These are phyloP conservation scores for Sciurus carolinensis DNA, from an alignment of 2,797 vertebrate genomes.

Conservation along the genomic window DNA sequence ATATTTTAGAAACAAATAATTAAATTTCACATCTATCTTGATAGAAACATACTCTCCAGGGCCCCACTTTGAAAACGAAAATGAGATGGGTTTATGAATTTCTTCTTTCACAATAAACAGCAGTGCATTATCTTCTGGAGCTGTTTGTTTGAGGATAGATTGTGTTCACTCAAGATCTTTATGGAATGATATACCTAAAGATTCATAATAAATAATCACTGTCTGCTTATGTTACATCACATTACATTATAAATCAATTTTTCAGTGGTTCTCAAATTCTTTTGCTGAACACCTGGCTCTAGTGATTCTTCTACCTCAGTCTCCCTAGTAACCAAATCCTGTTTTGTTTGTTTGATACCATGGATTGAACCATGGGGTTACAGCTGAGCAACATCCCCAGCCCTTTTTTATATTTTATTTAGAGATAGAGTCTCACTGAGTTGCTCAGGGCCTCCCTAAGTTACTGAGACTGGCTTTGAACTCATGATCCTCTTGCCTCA, in stretches of 20 bases:
- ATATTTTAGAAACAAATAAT: conserved; percentile 62
- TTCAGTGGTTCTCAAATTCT: conserved; percentile 51
- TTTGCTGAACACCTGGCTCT: not conserved
- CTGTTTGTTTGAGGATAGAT: not conserved
- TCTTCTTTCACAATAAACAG: conserved; percentile 55
- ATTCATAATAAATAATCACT: conserved; percentile 34
- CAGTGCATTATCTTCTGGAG: conserved; percentile 56
- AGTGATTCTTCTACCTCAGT: not conserved
- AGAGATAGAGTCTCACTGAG: no score
- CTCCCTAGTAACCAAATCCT: not conserved
- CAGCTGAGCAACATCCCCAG: no score
- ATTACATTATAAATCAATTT: conserved; percentile 24
- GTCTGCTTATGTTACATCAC: not conserved
- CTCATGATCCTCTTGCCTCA: no score
- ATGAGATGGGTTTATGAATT: conserved; percentile 28
- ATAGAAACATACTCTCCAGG: conserved; percentile 17
- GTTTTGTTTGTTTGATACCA: not conserved
- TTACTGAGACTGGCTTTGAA: no score
- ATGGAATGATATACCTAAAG: conserved; percentile 8
- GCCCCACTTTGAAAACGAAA: conserved; percentile 58
- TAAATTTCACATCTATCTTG: conserved; percentile 28
- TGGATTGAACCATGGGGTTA: no score
- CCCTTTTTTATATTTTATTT: no score
- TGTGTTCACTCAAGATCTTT: conserved; percentile 38
- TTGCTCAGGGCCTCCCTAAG: no score